Conservation (phyloP, 2,888 invertebrate species). For the Seira ritae region DNA sequence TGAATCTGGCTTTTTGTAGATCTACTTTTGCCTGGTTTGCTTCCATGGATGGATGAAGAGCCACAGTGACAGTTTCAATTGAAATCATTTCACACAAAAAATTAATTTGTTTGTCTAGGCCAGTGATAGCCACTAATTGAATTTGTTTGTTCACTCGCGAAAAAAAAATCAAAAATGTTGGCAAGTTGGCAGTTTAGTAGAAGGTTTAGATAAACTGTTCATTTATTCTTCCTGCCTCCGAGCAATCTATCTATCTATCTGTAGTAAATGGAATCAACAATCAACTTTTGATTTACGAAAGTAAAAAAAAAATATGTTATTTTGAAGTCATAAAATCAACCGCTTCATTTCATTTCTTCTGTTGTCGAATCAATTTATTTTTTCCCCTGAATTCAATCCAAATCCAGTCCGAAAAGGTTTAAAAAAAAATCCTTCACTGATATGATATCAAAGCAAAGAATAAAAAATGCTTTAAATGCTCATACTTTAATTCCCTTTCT, state of each 20-base stretch:
- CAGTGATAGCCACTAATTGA: slow-evolving; percentile 59
- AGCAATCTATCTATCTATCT: background rate
- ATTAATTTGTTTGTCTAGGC: slow-evolving; percentile 61
- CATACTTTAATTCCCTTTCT: background rate
- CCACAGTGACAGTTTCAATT: slow-evolving; percentile 59
- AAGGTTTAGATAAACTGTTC: background rate
- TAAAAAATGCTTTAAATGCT: slow-evolving; percentile 11
- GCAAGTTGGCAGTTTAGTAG: background rate
- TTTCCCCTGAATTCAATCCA: too few relatives aligned
- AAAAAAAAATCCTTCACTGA: too few relatives aligned
- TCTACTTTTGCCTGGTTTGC: too few relatives aligned
- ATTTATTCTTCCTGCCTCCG: background rate
- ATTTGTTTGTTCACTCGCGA: slow-evolving; percentile 51
- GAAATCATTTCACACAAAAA: slow-evolving; percentile 61
- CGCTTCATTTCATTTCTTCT: slow-evolving; percentile 2
- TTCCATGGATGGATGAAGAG: too few relatives aligned
- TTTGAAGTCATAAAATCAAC: slow-evolving; percentile 11
- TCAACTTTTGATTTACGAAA: background rate
- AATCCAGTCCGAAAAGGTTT: too few relatives aligned
- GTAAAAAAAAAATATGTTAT: background rate
- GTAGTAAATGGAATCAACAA: too few relatives aligned
- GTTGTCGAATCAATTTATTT: slow-evolving; percentile 1
- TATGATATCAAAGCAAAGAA: background rate
- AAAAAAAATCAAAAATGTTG: slow-evolving; percentile 36
- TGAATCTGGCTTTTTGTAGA: too few relatives aligned